These are phyloP conservation scores for Lordiphosa mommai DNA, from an alignment of 1,140 invertebrate species.

Conservation along the genomic window DNA sequence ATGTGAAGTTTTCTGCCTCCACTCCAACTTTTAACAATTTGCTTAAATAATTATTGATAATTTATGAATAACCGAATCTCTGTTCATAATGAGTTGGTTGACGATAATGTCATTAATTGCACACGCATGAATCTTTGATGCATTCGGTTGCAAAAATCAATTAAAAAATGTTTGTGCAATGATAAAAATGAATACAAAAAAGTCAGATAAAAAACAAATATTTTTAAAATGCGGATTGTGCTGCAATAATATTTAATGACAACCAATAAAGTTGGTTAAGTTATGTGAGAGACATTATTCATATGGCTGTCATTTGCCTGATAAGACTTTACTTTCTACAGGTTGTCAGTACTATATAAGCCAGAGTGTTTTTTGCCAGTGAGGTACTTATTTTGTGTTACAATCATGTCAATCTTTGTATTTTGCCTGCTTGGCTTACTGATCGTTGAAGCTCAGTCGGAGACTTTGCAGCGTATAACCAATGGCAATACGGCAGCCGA, in stretches of 20 bases:
- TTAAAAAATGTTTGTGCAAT: constrained; percentile 53
- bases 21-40: constrained; percentile 23
- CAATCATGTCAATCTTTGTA: not conserved
- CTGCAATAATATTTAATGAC: constrained; percentile 1
- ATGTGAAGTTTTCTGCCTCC: constrained; percentile 25
- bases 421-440: not conserved
- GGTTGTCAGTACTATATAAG: not conserved
- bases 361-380: too few relatives aligned
- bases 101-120: constrained; percentile 64
- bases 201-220: constrained; percentile 27
- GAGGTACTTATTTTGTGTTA: too few relatives aligned
- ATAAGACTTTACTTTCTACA: not conserved
- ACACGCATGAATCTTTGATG: constrained; percentile 69
- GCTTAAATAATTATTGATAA: constrained; percentile 40
- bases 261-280: not conserved
- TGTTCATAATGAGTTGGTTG: constrained; percentile 15
- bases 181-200: not conserved
- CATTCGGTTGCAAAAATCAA: constrained; percentile 67
- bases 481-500: not conserved
- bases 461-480: not conserved
- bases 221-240: constrained; percentile 4
- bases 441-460: not conserved
- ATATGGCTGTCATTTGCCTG: too few relatives aligned
- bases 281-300: too few relatives aligned
- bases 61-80: constrained; percentile 17